phyloP scores from a whole-genome alignment of 2,797 vertebrate species.

The Molossus molossus region DNA sequence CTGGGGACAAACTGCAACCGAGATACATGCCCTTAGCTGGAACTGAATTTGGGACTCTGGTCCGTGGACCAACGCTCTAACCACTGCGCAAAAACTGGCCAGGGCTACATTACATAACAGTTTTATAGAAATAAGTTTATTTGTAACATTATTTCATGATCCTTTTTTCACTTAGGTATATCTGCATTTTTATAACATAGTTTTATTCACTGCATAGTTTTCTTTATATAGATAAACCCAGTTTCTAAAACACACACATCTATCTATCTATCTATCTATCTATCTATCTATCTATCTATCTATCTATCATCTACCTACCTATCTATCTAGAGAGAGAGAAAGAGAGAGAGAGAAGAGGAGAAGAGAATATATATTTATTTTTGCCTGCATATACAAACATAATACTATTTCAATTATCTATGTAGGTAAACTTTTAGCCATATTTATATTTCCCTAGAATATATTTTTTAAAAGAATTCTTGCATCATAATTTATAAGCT shows the following conservation, averaged over 20 bases:
- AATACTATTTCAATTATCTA: constrained; percentile 10
- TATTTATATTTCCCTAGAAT: not conserved
- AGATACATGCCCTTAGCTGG: no score
- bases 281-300: no score
- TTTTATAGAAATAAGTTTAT: not conserved
- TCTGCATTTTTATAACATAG: not conserved
- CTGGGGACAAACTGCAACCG: no score
- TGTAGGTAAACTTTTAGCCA: not conserved
- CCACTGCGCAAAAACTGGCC: no score
- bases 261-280: no score
- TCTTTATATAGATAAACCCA: not conserved
- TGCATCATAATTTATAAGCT: not conserved
- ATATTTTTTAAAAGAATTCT: not conserved
- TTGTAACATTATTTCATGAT: constrained; percentile 2
- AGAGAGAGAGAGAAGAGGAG: not conserved
- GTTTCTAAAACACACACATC: not conserved
- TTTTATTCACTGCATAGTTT: not conserved
- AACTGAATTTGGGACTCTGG: no score
- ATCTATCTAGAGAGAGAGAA: not conserved
- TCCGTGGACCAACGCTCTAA: no score
- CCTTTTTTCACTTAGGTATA: not conserved
- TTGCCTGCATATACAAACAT: not conserved
- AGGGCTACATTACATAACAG: no score
- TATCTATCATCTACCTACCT: no score
- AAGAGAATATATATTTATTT: not conserved